Conservation (phyloP, 2,113 vertebrate genomes). For the Microtus montanus region DNA sequence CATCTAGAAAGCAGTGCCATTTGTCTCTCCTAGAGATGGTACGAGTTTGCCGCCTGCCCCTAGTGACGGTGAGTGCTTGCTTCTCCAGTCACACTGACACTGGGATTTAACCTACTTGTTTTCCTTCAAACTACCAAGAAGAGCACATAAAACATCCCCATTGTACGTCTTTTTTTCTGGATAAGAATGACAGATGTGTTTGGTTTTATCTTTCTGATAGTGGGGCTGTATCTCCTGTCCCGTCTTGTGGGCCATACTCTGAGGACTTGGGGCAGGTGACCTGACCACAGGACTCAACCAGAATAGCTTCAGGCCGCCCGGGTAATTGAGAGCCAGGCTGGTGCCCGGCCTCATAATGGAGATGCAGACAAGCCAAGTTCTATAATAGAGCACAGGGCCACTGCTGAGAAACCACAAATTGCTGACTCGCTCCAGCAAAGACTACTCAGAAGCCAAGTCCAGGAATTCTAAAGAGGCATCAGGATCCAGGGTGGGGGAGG, state of each 20-base stretch:
- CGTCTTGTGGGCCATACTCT: neutral
- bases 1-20: constrained; percentile 12
- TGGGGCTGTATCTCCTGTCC: constrained; percentile 2
- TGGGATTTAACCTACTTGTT: constrained; percentile 31
- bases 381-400: constrained; percentile 70
- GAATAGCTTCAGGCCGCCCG: constrained; percentile 53
- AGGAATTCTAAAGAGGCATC: constrained; percentile 69
- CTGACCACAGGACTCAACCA: constrained; percentile 21
- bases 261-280: constrained; percentile 12
- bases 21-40: neutral
- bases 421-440: constrained; percentile 71
- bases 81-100: neutral
- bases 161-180: neutral
- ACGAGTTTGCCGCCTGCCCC: neutral
- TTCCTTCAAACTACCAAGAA: neutral
- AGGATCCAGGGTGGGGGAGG: neutral
- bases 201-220: constrained; percentile 42
- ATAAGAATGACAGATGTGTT: constrained; percentile 25
- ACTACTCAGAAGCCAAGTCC: constrained; percentile 64
- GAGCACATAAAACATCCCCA: neutral
- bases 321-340: constrained; percentile 8
- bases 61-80: neutral
- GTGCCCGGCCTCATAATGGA: constrained; percentile 46
- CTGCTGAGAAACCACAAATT: constrained; percentile 73
- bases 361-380: constrained; percentile 51